Evolutionary conservation across 2,797 vertebrate genomes (phyloP), one percentile per base, ranked within the genome.

Genomic region (Anguilla pacifica): DNA sequence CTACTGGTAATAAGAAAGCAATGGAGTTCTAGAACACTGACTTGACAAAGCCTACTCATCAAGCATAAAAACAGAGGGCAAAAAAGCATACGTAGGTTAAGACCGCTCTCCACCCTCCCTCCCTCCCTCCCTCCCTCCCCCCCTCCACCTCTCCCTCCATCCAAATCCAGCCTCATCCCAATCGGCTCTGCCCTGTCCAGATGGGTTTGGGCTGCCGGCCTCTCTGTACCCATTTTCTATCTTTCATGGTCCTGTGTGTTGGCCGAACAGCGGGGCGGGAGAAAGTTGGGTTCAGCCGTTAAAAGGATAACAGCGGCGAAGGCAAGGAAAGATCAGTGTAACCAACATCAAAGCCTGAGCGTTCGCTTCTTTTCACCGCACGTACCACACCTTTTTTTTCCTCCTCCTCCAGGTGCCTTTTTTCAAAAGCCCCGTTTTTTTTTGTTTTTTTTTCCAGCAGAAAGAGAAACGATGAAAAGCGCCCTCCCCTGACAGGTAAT

Each of bases 401-500:
- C 0, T 31, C 31, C 31, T 31, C 31, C 70, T 7, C 70, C n/a
- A 15, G 72, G n/a, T 74, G 72, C n/a, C 72, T 5, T 39, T 39
- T 83, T 53, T 83, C 74, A 88, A 88, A 92, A 87, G 89, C 86
- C 85, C 84, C 31, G 31, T 31, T 31, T 31, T 31, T 94, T 94
- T 93, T 91, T 92, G 1, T 35, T 35, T 35, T 35, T 35, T 35
- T 35, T 35, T 35, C 35, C 89, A 89, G 74, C 28, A 79, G 85
- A 91, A 90, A 85, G 87, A 86, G 85, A 89, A 82, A 92, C 88
- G 92, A 91, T 88, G 91, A 91, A 89, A 90, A 89, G 88, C 89
- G 89, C 92, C 94, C 94, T 35, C 90, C 92, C 85, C 87, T 95
- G 93, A 91, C 93, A 92, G 90, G 91, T 95, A 94, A 96, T 95